A percentile compares a stretch with the other conserved stretches of the same genome.
phyloP scores from a whole-genome alignment of 1,140 invertebrate genomes.

The Drosophila athabasca region DNA sequence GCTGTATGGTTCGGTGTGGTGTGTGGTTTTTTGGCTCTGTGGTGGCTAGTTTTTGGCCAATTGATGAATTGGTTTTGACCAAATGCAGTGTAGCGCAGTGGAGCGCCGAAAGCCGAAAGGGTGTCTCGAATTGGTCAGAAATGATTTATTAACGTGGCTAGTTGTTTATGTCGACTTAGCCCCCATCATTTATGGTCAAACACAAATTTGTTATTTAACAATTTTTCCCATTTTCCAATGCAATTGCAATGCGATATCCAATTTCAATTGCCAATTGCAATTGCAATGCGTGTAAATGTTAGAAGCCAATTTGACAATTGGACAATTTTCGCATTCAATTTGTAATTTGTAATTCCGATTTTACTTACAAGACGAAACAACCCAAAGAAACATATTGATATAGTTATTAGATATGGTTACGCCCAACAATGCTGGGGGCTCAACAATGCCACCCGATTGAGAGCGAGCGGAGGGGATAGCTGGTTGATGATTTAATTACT shows the following conservation, averaged over 20 bases:
- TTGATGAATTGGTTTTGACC: slow-evolving; percentile 80
- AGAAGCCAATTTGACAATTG: slow-evolving; percentile 37
- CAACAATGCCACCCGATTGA: slow-evolving; percentile 22
- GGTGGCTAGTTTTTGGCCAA: slow-evolving; percentile 64
- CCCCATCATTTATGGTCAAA: slow-evolving; percentile 48
- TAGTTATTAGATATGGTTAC: slow-evolving; percentile 72
- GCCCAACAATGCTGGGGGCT: background rate
- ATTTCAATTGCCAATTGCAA: slow-evolving; percentile 12
- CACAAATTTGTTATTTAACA: slow-evolving; percentile 79
- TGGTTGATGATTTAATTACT: slow-evolving; percentile 39
- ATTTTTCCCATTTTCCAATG: slow-evolving; percentile 53
- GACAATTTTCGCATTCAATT: slow-evolving; percentile 50
- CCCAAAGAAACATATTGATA: slow-evolving; percentile 51
- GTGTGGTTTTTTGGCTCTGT: slow-evolving; percentile 32
- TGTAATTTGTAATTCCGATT: slow-evolving; percentile 54
- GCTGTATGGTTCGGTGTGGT: slow-evolving; percentile 33
- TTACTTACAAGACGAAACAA: slow-evolving; percentile 42
- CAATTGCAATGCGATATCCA: slow-evolving; percentile 52
- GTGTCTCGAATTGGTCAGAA: slow-evolving; percentile 68
- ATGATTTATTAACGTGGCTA: slow-evolving; percentile 77
- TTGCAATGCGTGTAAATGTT: slow-evolving; percentile 64
- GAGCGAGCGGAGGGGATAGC: background rate
- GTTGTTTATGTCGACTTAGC: slow-evolving; percentile 75
- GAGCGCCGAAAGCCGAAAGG: slow-evolving; percentile 61
- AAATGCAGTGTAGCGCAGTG: slow-evolving; percentile 60